These are phyloP conservation scores for Benitochromis conjunctus DNA, from an alignment of 2,113 vertebrate genomes.

Conservation along the genomic window DNA sequence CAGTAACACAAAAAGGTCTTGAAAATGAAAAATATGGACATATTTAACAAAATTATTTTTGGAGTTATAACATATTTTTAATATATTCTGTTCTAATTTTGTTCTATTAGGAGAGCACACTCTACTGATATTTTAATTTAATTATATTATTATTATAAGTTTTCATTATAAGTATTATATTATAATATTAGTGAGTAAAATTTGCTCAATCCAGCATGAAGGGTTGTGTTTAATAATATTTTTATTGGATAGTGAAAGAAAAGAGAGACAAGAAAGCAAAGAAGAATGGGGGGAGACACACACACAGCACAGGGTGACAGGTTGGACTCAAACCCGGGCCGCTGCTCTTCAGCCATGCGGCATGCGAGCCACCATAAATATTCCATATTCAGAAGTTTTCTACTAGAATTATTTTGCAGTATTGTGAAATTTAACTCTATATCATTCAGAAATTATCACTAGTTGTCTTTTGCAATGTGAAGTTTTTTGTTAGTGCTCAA, in stretches of 20 bases:
- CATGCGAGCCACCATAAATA: too few species aligned
- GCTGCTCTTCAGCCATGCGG: too few species aligned
- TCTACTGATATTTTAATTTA: fast-evolving
- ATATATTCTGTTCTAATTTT: not conserved
- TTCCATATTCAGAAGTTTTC: too few species aligned
- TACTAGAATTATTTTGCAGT: too few species aligned
- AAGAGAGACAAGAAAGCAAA: not conserved
- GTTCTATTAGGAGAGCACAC: not conserved
- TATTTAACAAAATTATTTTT: not conserved
- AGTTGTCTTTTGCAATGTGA: too few species aligned
- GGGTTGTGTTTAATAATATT: not conserved
- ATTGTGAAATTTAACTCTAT: too few species aligned
- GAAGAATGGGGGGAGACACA: not conserved
- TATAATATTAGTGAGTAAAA: too few species aligned
- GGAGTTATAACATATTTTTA: not conserved
- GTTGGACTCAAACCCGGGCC: not conserved
- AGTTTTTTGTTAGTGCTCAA: too few species aligned
- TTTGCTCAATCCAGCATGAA: too few species aligned
- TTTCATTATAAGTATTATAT: too few species aligned
- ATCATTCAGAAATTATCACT: too few species aligned
- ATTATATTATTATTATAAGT: too few species aligned
- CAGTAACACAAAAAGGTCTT: not conserved
- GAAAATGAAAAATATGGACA: not conserved
- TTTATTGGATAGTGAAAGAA: not conserved
- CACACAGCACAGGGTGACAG: not conserved